These are phyloP conservation scores for Oryzaephilus surinamensis DNA, from an alignment of 1,140 invertebrate genomes.

Conservation along the genomic window DNA sequence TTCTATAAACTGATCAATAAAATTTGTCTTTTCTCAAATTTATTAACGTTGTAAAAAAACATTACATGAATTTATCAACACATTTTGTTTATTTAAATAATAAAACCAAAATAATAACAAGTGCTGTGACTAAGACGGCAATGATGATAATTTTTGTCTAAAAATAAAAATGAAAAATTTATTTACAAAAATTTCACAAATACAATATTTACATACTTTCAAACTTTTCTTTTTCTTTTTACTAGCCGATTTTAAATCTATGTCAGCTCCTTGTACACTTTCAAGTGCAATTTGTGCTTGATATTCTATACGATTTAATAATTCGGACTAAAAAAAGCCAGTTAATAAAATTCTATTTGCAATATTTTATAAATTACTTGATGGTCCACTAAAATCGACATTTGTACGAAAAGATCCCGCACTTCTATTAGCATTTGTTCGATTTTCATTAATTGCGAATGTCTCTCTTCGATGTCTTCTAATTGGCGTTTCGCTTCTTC, in stretches of 20 bases:
- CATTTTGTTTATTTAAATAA: background rate
- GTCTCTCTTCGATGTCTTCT: conserved; percentile 71
- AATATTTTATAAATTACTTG: conserved; percentile 42
- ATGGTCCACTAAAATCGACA: conserved; percentile 62
- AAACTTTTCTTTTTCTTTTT: conserved; percentile 32
- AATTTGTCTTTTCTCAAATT: background rate
- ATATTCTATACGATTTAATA: conserved; percentile 60
- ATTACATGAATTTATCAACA: background rate
- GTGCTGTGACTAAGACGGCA: background rate
- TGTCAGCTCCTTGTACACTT: conserved; percentile 55
- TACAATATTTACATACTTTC: conserved; percentile 20
- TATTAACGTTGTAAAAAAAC: background rate
- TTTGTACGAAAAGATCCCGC: conserved; percentile 72
- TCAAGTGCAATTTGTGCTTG: conserved; percentile 55
- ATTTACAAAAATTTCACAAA: background rate
- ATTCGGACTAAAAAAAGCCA: conserved; percentile 49
- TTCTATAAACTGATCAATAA: background rate
- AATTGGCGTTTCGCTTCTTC: conserved; percentile 67
- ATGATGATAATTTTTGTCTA: conserved; percentile 1
- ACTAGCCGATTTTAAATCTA: conserved; percentile 54
- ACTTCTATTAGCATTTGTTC: conserved; percentile 73
- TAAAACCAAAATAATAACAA: conserved; percentile 1
- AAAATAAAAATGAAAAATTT: background rate
- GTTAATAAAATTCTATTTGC: conserved; percentile 4
- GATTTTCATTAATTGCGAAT: conserved; percentile 71